Conservation (phyloP, 2,113 vertebrate genomes). For the Phoenicopterus ruber region DNA sequence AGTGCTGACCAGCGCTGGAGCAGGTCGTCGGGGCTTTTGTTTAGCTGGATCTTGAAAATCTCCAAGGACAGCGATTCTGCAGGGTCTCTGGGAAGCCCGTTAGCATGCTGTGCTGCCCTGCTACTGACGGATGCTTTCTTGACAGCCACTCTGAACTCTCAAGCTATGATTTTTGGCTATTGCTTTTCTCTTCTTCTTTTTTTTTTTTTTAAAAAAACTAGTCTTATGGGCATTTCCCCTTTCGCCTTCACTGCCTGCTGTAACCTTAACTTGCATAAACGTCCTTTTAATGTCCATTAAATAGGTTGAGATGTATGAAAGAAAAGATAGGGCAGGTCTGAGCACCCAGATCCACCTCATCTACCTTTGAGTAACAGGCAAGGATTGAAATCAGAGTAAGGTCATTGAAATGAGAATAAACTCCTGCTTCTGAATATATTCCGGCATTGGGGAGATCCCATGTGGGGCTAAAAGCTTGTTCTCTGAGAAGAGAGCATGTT, state of each 20-base stretch:
- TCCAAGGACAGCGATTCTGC: neutral
- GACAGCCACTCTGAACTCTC: neutral
- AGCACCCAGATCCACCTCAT: neutral
- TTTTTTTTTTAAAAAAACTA: neutral
- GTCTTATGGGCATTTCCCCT: neutral
- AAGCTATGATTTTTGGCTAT: neutral
- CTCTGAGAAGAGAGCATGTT: neutral
- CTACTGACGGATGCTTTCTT: neutral
- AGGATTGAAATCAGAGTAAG: neutral
- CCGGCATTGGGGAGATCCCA: neutral
- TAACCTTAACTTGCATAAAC: neutral
- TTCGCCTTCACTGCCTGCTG: neutral
- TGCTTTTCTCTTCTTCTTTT: neutral
- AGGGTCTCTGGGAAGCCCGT: neutral
- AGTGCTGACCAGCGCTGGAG: rapidly evolving
- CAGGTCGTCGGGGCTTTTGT: neutral
- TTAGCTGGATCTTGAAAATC: neutral
- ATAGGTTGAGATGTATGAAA: neutral
- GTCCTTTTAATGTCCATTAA: neutral
- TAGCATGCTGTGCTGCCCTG: neutral
- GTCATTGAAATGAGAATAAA: neutral
- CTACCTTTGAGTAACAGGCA: neutral
- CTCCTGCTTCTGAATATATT: neutral
- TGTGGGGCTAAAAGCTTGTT: neutral
- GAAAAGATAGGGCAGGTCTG: neutral